Evolutionary conservation across 1,140 invertebrate species (phyloP).

Genomic region (Drosophila parabipectinata): DNA sequence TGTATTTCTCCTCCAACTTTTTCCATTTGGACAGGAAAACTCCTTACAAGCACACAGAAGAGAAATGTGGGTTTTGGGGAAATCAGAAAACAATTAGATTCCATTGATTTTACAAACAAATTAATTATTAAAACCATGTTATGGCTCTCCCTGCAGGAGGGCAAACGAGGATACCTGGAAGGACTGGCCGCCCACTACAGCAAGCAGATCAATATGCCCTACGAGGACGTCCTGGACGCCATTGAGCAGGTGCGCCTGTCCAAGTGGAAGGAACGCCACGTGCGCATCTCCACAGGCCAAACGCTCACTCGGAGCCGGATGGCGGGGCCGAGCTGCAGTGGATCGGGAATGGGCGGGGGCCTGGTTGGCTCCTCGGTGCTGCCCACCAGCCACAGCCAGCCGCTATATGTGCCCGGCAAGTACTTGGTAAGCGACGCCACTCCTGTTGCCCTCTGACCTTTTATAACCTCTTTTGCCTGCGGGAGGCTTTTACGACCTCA

Average conservation of each 20-base stretch:
- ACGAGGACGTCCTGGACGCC: conserved; percentile 92
- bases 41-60: background rate
- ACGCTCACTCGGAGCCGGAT: conserved; percentile 62
- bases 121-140: background rate
- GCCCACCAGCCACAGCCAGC: conserved; percentile 86
- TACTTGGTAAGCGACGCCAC: conserved; percentile 89
- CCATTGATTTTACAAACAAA: background rate
- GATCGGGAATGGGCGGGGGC: conserved; percentile 49
- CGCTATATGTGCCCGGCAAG: conserved; percentile 94
- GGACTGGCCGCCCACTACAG: conserved; percentile 95
- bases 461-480: conserved; percentile 37
- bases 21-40: background rate
- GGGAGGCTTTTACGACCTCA: conserved; percentile 52
- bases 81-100: background rate
- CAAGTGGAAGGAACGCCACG: conserved; percentile 87
- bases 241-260: conserved; percentile 86
- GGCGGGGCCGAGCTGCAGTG: conserved; percentile 41
- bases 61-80: background rate
- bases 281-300: conserved; percentile 85
- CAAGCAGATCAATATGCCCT: conserved; percentile 94
- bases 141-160: conserved; percentile 87
- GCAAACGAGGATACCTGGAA: conserved; percentile 94
- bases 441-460: conserved; percentile 34
- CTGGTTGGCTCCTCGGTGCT: conserved; percentile 82
- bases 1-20: background rate